Base-by-base conservation (phyloP, 2,888 invertebrate genomes). In the Timema cristinae region DNA sequence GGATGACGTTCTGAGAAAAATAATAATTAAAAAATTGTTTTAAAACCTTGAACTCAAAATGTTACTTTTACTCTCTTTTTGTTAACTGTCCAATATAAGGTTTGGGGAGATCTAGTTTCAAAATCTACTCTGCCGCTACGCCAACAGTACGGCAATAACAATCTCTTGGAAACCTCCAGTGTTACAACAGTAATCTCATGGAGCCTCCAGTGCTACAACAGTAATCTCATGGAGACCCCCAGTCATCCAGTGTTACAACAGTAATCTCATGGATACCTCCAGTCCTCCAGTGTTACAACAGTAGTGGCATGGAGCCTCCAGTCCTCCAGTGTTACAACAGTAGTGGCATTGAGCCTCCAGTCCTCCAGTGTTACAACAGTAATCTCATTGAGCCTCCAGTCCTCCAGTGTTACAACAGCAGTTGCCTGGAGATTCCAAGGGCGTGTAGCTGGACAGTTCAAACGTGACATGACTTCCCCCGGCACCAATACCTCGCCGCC, bases 401-500 rank as follows among this genome's bases (percentile, higher is more conserved):
- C 54, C 54, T 11, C 54, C n/a, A 54, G 32, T 32, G 32, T 4
- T 32, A 32, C 32, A 32, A 32, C 32, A 32, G 32, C 4, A 32
- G 32, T 4, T 32, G 32, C 32, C 32, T 32, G 32, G 32, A 32
- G 32, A 1, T 2, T 32, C 32, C 32, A 32, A 32, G 32, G 32
- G 32, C 4, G 32, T 32, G 32, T 32, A 32, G 1, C 4, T 32
- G 32, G 1, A 32, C 32, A 32, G 32, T 32, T 32, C 32, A 32
- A 4, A 32, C 32, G 32, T 32, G 32, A 32, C 32, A 32, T 32
- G 32, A 32, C 2, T 32, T 2, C 32, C 32, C 32, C 32, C 15
- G 4, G 51, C 50, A 32, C 13, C n/a, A 66, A 13, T 59, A 73
- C 73, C 73, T 70, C 0, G 49, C 48, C 7, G 73, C 67, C 61